Conservation (phyloP, 2,797 vertebrate species). For the Eidolon dupreanum region DNA sequence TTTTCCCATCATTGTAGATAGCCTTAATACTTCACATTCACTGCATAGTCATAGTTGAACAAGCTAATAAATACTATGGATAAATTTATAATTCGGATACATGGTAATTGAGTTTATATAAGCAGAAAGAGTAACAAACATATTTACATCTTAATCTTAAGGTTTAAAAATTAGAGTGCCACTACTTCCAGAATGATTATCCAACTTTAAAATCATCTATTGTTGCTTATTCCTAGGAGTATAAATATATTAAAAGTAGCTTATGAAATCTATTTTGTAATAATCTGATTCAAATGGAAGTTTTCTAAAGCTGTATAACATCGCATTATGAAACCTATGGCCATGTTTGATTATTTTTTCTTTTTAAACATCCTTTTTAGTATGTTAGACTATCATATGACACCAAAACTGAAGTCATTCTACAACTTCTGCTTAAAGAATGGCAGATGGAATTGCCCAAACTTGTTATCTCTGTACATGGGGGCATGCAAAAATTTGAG, state of each 20-base stretch:
- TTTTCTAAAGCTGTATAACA: not conserved
- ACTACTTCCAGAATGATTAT: slow-evolving; percentile 23
- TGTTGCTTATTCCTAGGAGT: slow-evolving; percentile 8
- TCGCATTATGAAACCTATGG: slow-evolving; percentile 49
- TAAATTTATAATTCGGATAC: slow-evolving; percentile 4
- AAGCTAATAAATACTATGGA: not conserved
- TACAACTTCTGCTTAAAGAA: slow-evolving; percentile 97
- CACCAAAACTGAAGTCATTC: slow-evolving; percentile 94
- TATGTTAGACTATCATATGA: slow-evolving; percentile 96
- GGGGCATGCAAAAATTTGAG: slow-evolving; percentile 99
- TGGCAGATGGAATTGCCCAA: slow-evolving; percentile 99
- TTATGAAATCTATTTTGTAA: not conserved
- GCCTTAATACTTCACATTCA: not conserved
- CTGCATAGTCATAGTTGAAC: not conserved
- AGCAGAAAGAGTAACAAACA: not conserved
- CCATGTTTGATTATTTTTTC: slow-evolving; percentile 24
- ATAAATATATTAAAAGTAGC: slow-evolving; percentile 33
- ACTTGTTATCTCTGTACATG: slow-evolving; percentile 98
- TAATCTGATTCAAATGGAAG: not conserved
- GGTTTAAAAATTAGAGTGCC: slow-evolving; percentile 37
- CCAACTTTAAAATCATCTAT: slow-evolving; percentile 31
- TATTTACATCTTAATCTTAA: not conserved
- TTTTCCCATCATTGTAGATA: not conserved
- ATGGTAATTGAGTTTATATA: slow-evolving; percentile 37
- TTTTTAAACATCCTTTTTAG: slow-evolving; percentile 83